Percentiles rank a stretch among this genome's conserved stretches.
Evolutionary conservation across 2,888 invertebrate species (phyloP).

Genomic region (Cantharis rufa): DNA sequence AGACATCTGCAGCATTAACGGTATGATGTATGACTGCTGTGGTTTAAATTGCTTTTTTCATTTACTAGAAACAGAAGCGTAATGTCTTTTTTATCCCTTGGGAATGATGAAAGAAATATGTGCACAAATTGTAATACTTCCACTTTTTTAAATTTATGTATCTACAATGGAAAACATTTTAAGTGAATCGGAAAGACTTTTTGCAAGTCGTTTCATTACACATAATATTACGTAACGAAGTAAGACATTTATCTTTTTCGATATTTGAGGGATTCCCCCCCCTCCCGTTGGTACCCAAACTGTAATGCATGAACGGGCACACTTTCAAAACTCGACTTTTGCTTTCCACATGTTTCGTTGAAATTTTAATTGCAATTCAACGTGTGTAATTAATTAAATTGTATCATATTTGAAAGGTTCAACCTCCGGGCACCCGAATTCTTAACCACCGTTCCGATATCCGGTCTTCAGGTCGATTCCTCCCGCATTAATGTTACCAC

Average conservation of each 20-base stretch:
- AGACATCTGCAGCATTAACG: constrained; percentile 42
- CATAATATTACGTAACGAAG: neutral
- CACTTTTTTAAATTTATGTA: neutral
- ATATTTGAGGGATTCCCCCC: neutral
- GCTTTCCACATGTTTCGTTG: neutral
- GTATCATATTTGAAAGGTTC: neutral
- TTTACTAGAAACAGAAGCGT: constrained; percentile 46
- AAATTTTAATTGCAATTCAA: neutral
- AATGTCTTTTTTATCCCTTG: constrained; percentile 53
- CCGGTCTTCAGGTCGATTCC: neutral
- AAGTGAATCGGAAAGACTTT: neutral
- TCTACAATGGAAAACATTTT: neutral
- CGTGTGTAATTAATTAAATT: neutral
- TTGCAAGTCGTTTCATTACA: neutral
- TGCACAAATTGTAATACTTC: constrained; percentile 30
- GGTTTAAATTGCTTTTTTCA: constrained; percentile 52
- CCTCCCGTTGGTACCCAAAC: neutral
- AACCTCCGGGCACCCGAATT: neutral
- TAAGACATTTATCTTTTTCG: too few relatives aligned
- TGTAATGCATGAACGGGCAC: neutral
- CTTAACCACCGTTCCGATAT: neutral
- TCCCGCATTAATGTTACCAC: neutral
- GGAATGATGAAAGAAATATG: constrained; percentile 42
- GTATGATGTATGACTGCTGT: constrained; percentile 45
- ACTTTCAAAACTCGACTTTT: neutral